Evolutionary conservation across 1,140 invertebrate genomes (phyloP).

Genomic region (Drosophila kepulauana): DNA sequence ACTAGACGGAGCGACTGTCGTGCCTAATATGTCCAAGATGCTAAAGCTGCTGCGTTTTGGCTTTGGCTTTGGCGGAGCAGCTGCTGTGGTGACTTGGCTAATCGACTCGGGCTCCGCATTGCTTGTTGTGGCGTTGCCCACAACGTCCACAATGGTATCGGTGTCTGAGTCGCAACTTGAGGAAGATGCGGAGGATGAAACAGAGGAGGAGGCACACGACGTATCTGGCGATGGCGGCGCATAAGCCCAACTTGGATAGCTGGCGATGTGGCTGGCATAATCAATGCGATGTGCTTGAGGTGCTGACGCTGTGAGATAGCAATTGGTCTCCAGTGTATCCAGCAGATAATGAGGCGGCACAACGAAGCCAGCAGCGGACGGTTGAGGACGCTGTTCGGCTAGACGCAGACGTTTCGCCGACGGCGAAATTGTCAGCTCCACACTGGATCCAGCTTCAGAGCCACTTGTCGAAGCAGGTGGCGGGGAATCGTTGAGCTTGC

Average conservation of each 20-base stretch:
- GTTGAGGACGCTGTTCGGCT: conserved; percentile 44
- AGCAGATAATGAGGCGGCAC: conserved; percentile 68
- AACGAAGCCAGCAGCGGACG: conserved; percentile 16
- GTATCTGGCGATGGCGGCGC: conserved; percentile 72
- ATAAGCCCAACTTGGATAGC: conserved; percentile 76
- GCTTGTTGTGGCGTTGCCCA: conserved; percentile 52
- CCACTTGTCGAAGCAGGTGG: conserved; percentile 32
- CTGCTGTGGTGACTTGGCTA: conserved; percentile 26
- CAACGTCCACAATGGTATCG: conserved; percentile 72
- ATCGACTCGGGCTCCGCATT: conserved; percentile 38
- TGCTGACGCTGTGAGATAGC: conserved; percentile 68
- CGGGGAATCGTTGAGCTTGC: conserved; percentile 85
- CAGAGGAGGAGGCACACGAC: conserved; percentile 47
- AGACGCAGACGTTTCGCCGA: conserved; percentile 63
- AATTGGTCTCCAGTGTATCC: conserved; percentile 73
- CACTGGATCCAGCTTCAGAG: neutral
- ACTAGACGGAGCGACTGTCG: conserved; percentile 41
- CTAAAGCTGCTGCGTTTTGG: conserved; percentile 78
- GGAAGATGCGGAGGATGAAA: neutral
- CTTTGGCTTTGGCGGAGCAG: conserved; percentile 58
- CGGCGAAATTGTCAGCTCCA: conserved; percentile 38
- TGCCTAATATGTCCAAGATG: conserved; percentile 79
- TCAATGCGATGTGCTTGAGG: conserved; percentile 48
- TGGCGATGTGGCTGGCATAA: conserved; percentile 72
- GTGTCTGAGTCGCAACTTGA: conserved; percentile 56